Evolutionary conservation across 92 coral and sea anemone species (phyloP), one percentile per base, ranked within the genome.

Genomic region (Plumapathes pennacea): DNA sequence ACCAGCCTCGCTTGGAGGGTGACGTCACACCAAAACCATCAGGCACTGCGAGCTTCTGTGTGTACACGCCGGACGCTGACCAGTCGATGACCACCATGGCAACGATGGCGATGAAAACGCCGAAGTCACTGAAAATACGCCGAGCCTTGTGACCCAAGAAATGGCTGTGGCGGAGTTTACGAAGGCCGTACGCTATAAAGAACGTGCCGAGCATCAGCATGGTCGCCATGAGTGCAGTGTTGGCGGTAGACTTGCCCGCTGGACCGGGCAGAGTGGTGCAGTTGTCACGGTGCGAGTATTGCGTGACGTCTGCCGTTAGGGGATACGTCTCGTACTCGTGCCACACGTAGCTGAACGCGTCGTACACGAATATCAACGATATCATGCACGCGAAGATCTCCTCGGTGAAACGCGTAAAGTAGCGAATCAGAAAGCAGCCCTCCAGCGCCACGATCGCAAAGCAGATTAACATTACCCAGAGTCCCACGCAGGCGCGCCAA

Each of bases 401-500:
- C 64, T 94, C 99, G 0, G 99, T 94, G 48, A 94, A 94, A 17
- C 99, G 89, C 26, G 99, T 94, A 64, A 94, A 94, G 54, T 81
- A 88, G 15, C 88, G 90, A 33, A 94, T 90, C 21, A 88, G 67
- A 12, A 94, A 88, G 58, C 99, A 89, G 15, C 99, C 99, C 39
- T 94, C 99, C 25, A 72, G 62, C n/a, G 99, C 99, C 28, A 94
- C 89, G 25, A 94, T 77, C 32, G 66, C 42, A 47, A 77, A 89
- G 44, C 99, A 94, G 62, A 94, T 94, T 41, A 89, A 59, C 99
- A 94, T 94, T 15, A 94, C 99, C 99, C 99, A 94, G 11, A 94
- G 79, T 19, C 99, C 99, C 2, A 94, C 91, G 94, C 99, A 94
- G 5, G 99, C 95, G 19, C 99, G 74, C 88, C 90, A 94, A 11